These are phyloP conservation scores for Rhodinocichla rosea DNA, from an alignment of 2,113 vertebrate species.

Conservation along the genomic window DNA sequence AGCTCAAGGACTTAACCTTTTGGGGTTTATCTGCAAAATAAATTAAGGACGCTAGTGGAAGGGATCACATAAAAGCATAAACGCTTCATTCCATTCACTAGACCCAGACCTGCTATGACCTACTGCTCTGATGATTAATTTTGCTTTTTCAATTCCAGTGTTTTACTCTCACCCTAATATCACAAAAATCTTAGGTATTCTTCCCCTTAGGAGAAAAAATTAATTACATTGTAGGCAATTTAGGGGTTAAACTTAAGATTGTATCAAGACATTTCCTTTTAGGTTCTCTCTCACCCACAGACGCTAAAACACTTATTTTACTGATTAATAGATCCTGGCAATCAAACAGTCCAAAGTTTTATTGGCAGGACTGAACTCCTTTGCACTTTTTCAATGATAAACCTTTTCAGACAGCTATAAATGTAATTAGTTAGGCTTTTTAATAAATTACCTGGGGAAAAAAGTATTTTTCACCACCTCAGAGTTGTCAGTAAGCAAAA, in stretches of 20 bases:
- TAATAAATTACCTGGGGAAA: background rate
- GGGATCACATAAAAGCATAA: background rate
- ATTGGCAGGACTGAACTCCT: background rate
- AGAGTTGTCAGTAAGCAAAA: background rate
- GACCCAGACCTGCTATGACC: background rate
- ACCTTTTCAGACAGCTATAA: background rate
- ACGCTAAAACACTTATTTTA: background rate
- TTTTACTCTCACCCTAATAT: background rate
- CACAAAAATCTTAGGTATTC: background rate
- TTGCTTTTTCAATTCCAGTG: background rate
- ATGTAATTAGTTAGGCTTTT: background rate
- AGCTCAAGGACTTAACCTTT: conserved; percentile 44
- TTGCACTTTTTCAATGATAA: background rate
- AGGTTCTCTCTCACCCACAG: background rate
- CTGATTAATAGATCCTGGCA: conserved; percentile 39
- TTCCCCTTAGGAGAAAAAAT: background rate
- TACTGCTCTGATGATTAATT: background rate
- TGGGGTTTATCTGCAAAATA: background rate
- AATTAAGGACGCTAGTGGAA: background rate
- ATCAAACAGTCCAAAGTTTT: conserved; percentile 28
- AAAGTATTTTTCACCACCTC: background rate
- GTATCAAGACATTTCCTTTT: background rate
- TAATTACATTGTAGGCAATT: background rate
- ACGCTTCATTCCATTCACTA: background rate
- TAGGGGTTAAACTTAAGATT: background rate